Percentiles rank a stretch among this genome's conserved stretches.
phyloP scores from a whole-genome alignment of 2,888 invertebrate species.

The Cosmorhoe ocellata region DNA sequence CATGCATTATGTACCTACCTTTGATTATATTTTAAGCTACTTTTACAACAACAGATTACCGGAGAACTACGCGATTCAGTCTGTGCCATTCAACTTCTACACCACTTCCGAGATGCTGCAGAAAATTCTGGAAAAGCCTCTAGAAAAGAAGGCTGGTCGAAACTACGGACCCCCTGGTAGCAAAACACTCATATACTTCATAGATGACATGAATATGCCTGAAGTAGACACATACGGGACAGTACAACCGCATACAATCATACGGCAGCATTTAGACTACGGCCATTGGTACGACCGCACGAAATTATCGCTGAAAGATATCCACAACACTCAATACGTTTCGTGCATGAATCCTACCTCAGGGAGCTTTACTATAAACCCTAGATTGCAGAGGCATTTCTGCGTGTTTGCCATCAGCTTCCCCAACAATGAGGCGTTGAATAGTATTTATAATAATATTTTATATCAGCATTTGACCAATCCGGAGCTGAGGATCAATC shows the following conservation, averaged over 20 bases:
- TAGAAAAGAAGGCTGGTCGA: constrained; percentile 97
- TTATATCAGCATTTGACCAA: constrained; percentile 92
- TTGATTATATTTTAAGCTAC: no score
- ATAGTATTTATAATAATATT: constrained; percentile 94
- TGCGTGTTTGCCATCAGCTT: constrained; percentile 93
- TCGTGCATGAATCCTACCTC: constrained; percentile 99
- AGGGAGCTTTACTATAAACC: constrained; percentile 98
- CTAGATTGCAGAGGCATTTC: constrained; percentile 94
- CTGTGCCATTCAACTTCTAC: constrained; percentile 98
- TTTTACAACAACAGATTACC: constrained; percentile 80
- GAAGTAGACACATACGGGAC: constrained; percentile 95
- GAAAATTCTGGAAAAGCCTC: constrained; percentile 94
- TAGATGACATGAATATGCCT: constrained; percentile 99
- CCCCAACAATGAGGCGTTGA: constrained; percentile 91
- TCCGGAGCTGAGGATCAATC: constrained; percentile 90
- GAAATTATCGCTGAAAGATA: constrained; percentile 94
- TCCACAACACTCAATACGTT: constrained; percentile 98
- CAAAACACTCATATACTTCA: constrained; percentile 96
- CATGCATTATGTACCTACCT: no score
- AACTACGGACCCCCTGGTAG: constrained; percentile 98
- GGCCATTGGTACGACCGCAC: constrained; percentile 95
- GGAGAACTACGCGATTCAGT: constrained; percentile 93
- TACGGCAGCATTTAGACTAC: constrained; percentile 97
- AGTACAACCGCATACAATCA: constrained; percentile 97
- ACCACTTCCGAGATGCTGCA: constrained; percentile 97